Evolutionary conservation across 2,797 vertebrate genomes (phyloP), one percentile per base, ranked within the genome.

Genomic region (Ctenopoma multispine): DNA sequence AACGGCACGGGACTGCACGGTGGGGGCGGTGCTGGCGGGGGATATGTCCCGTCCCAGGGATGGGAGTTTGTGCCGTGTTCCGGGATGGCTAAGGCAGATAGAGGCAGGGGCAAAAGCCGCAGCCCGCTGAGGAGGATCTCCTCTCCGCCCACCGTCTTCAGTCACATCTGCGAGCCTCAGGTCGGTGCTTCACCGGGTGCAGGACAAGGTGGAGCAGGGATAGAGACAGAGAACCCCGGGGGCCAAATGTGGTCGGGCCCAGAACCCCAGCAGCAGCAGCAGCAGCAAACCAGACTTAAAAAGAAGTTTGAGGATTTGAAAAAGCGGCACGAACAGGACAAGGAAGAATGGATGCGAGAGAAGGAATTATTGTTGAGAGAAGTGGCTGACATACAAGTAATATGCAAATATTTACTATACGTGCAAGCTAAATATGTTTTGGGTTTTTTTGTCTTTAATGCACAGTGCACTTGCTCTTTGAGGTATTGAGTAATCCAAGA

Each of bases 371-470:
- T 96, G 76, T 80, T 95, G 80, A 94, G 93, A 89, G 91, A 95
- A 91, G 90, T 94, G 84, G 93, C 94, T 60, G 87, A 94, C 41
- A 92, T 95, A 83, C 90, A 96, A 94, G 92, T 95, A 93, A 90
- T 61, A 34, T 77, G 24, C 31, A 75, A 41, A 20, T 41, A 73
- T 63, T 66, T 58, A 67, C 7, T 8, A 18, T 15, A 6, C 1
- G 0, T 21, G 36, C 49, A 57, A 48, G 14, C 15, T 27, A 3
- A n/a, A 60, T 31, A n/a, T 63, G 20, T 34, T 34, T 24, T 2
- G 4, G n/a, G n/a, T n/a, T 27, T 27, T 18, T 20, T 21, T 59
- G 29, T 5, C 7, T 27, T 21, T 41, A 14, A 24, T 64, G 53
- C 9, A 34, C 31, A 34, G 31, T 34, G 31, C 31, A 15, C 40